Base-by-base conservation (phyloP, 2,888 invertebrate genomes). In the Marronus borbonicus region DNA sequence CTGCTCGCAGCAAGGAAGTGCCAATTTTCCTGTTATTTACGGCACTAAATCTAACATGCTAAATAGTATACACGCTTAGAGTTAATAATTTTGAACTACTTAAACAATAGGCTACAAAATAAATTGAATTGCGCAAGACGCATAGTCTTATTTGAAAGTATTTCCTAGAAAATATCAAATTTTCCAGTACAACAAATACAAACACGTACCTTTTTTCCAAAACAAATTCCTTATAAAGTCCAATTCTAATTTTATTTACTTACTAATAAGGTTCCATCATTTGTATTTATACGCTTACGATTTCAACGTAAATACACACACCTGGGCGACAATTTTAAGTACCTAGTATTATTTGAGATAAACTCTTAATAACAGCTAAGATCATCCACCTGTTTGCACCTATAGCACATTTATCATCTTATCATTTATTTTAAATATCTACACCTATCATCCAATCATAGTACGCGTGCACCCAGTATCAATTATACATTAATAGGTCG, bases 361-460 rank as follows among this genome's bases (percentile, higher is more conserved):
- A 72, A 58, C 39, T 44, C 39, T 28, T 58, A 72, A 58, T 72
- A 60, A 72, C 60, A 58, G 72, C n/a, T 72, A 72, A 72, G 72
- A 58, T 36, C 72, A 58, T 58, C 58, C 72, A 72, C 72, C 72
- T 72, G 72, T 39, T 58, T 72, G 72, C 24, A 72, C 72, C 50
- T n/a, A 36, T 14, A 58, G n/a, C 17, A 12, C 44, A 44, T 44
- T 12, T 12, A 8, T 58, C 58, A 72, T 44, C 72, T 72, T 58
- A 72, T 72, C 72, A 36, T 10, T 36, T 39, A 72, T 58, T 75
- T 64, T 75, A 28, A 24, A 50, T 75, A 65, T 65, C 39, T 75
- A 49, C 28, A 75, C 62, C 39, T 14, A 65, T 28, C 58, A 24
- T 58, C 12, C 58, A 72, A 72, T 60, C 60, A 72, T 58, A 72